Base-by-base conservation (phyloP, 2,888 invertebrate genomes). In the Julus scandinavius region DNA sequence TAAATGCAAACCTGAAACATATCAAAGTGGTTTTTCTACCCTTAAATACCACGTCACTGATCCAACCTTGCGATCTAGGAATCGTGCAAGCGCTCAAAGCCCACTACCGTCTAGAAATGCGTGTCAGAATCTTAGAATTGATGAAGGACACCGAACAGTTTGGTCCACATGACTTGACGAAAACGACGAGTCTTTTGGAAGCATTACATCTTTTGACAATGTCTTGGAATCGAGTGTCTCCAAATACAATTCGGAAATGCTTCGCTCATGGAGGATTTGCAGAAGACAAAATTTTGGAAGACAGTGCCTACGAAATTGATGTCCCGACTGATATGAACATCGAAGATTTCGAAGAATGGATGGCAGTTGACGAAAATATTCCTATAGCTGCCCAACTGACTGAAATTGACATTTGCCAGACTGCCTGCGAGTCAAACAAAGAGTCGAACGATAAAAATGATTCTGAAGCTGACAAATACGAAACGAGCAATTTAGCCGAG, bases 61-160 rank as follows among this genome's bases (percentile, higher is more conserved):
- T 49, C n/a, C 86, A 86, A 50, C 54, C 86, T n/a, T 49, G 49
- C 13, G 29, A 86, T 20, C 86, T 49, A 86, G 86, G 86, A 15
- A 49, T 49, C 50, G 49, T 86, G 13, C 86, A 11, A 86, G 20
- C 49, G 6, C 20, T 86, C 3, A 86, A 86, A 86, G 50, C 50
- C 6, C 20, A n/a, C 20, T 86, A 50, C 20, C 29, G 86, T 15
- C 2, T 9, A 45, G 41, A 29, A 84, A 38, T 84, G 40, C 84
- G 83, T 83, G 17, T 3, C 13, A 83, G 40, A 83, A 20, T 83
- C 13, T 13, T 54, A 54, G 54, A 54, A 13, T 54, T 9, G 54
- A 54, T 63, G 63, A 6, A n/a, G n/a, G 63, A 63, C 7, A n/a
- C 63, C 17, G 86, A 40, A 15, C 86, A 86, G 20, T 45, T 17